These are phyloP conservation scores for Zoanthus gigantus DNA, from an alignment of 92 coral and sea anemone species.

Conservation along the genomic window DNA sequence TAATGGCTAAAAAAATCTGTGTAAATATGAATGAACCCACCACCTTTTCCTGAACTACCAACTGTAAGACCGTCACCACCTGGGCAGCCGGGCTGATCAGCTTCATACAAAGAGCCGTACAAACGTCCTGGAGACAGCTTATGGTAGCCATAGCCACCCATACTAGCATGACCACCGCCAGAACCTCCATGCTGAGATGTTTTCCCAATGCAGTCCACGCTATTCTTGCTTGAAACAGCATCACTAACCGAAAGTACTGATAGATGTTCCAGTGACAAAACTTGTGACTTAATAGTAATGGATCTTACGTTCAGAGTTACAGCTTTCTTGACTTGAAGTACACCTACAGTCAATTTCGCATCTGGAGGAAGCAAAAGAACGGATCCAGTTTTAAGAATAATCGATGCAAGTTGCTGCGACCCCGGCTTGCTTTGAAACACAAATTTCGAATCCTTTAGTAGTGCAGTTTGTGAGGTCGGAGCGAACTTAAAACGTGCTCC, in stretches of 20 bases:
- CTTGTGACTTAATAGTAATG: constrained; percentile 51
- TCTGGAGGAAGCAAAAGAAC: constrained; percentile 61
- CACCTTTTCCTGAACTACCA: constrained; percentile 66
- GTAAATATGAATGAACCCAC: constrained; percentile 58
- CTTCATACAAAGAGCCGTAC: constrained; percentile 56
- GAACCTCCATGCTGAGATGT: constrained; percentile 46
- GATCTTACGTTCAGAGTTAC: constrained; percentile 57
- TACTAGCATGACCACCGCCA: constrained; percentile 72
- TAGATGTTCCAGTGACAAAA: constrained; percentile 58
- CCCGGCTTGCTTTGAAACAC: constrained; percentile 61
- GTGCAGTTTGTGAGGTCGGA: constrained; percentile 64
- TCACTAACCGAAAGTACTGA: constrained; percentile 52
- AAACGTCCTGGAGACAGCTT: constrained; percentile 1
- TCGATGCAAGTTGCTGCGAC: constrained; percentile 69
- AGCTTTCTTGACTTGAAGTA: constrained; percentile 62
- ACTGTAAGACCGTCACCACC: constrained; percentile 66
- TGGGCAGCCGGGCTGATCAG: constrained; percentile 56
- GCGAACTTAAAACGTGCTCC: constrained; percentile 68
- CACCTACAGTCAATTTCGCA: constrained; percentile 54
- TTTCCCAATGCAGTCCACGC: constrained; percentile 46
- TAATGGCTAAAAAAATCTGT: constrained; percentile 53
- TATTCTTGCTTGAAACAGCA: constrained; percentile 32
- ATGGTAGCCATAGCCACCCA: constrained; percentile 58
- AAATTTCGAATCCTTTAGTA: constrained; percentile 27
- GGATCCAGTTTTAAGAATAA: constrained; percentile 69